phyloP scores from a whole-genome alignment of 1,140 invertebrate species.

The Palaemon carinicauda region DNA sequence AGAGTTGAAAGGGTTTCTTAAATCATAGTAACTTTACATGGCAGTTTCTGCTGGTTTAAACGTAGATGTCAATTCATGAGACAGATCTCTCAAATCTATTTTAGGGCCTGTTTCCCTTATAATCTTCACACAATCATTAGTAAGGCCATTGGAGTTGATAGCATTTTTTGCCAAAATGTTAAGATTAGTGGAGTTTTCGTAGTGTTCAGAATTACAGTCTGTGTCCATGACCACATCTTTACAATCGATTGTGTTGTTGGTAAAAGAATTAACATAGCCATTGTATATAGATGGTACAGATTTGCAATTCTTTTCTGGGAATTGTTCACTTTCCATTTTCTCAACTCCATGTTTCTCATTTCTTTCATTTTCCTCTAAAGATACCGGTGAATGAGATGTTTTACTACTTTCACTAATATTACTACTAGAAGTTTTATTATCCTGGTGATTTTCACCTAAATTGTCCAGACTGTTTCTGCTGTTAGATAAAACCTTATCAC shows the following conservation, averaged over 20 bases:
- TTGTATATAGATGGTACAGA: not conserved
- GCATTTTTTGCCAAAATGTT: not conserved
- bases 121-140: not conserved
- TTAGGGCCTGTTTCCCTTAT: not conserved
- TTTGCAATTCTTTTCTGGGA: not conserved
- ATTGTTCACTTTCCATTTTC: too few species aligned
- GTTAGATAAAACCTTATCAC: too few species aligned
- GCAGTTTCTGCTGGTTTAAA: not conserved
- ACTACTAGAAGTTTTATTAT: too few species aligned
- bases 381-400: too few species aligned
- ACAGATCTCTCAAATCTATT: not conserved
- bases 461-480: too few species aligned
- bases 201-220: not conserved
- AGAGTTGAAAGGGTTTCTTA: too few species aligned
- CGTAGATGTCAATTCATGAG: not conserved
- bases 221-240: not conserved
- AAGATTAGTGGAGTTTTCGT: not conserved
- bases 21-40: not conserved
- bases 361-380: too few species aligned
- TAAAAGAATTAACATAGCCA: too few species aligned
- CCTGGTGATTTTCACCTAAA: too few species aligned
- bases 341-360: too few species aligned
- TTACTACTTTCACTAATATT: too few species aligned
- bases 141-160: not conserved
- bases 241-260: not conserved